phyloP scores from a whole-genome alignment of 2,113 vertebrate genomes.

The Dasyurus viverrinus region DNA sequence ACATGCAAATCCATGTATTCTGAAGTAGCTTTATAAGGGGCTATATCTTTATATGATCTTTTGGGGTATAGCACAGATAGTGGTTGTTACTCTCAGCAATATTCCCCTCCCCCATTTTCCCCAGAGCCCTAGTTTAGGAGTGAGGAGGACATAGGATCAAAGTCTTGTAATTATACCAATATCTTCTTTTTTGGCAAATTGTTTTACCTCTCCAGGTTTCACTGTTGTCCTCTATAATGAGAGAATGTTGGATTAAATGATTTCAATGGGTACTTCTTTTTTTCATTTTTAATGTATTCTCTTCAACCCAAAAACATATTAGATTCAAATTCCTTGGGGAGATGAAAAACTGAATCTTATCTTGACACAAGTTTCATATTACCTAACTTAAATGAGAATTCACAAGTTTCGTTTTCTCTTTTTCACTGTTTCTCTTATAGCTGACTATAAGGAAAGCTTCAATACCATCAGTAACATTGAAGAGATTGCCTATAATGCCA shows the following conservation, averaged over 20 bases:
- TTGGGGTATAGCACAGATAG: neutral
- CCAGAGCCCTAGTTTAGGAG: neutral
- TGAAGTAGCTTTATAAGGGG: conserved; percentile 61
- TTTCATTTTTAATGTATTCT: conserved; percentile 13
- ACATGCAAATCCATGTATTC: conserved; percentile 63
- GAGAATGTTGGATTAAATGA: neutral
- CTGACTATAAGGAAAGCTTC: conserved; percentile 99
- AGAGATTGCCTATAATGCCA: conserved; percentile 97
- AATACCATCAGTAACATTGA: conserved; percentile 99
- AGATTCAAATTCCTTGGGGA: conserved; percentile 25
- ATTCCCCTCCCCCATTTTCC: conserved; percentile 9
- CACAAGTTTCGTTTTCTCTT: conserved; percentile 7
- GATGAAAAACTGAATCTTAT: neutral
- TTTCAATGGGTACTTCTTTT: conserved; percentile 24
- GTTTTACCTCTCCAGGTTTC: conserved; percentile 10
- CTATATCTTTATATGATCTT: conserved; percentile 23
- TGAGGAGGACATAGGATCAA: neutral
- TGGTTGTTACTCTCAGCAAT: neutral
- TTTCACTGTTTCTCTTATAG: conserved; percentile 78
- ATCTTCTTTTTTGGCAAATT: neutral
- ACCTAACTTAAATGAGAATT: neutral
- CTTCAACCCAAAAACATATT: conserved; percentile 22
- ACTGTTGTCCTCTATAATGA: neutral
- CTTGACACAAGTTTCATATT: neutral
- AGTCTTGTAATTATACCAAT: neutral